These are phyloP conservation scores for Propithecus perrieri DNA, from an alignment of 2,797 vertebrate species.

Conservation along the genomic window DNA sequence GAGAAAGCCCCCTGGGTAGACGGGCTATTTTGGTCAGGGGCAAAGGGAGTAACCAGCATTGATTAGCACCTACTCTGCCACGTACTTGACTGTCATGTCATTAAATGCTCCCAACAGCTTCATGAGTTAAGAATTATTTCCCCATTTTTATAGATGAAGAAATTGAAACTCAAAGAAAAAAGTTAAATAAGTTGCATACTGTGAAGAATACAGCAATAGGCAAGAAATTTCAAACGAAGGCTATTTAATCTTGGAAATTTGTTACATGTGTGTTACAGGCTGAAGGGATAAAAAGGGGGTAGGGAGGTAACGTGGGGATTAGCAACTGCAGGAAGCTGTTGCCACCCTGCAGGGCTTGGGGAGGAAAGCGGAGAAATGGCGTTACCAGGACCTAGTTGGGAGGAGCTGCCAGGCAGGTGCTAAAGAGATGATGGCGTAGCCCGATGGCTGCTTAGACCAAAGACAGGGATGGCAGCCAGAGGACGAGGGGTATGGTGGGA, in stretches of 20 bases:
- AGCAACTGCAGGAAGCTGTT: not conserved
- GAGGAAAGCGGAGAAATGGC: not conserved
- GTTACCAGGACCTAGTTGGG: not conserved
- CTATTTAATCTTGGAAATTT: not conserved
- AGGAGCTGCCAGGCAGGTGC: not conserved
- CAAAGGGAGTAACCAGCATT: not conserved
- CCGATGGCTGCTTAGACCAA: not conserved
- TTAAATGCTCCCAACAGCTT: not conserved
- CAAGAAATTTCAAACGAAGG: not conserved
- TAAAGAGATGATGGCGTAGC: not conserved
- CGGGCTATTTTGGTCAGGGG: not conserved
- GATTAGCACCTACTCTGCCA: not conserved
- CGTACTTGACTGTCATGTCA: not conserved
- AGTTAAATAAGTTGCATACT: not conserved
- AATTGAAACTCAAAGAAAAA: not conserved
- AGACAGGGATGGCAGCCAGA: not conserved
- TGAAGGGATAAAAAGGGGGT: not conserved
- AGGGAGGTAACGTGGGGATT: not conserved
- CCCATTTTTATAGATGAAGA: not conserved
- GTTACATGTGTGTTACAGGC: not conserved
- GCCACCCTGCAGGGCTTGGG: not conserved
- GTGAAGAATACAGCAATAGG: not conserved
- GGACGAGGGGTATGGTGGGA: no score
- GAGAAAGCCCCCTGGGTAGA: not conserved
- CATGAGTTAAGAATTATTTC: not conserved